Evolutionary conservation across 2,797 vertebrate genomes (phyloP), one percentile per base, ranked within the genome.

Genomic region (Ctenopoma multispine): DNA sequence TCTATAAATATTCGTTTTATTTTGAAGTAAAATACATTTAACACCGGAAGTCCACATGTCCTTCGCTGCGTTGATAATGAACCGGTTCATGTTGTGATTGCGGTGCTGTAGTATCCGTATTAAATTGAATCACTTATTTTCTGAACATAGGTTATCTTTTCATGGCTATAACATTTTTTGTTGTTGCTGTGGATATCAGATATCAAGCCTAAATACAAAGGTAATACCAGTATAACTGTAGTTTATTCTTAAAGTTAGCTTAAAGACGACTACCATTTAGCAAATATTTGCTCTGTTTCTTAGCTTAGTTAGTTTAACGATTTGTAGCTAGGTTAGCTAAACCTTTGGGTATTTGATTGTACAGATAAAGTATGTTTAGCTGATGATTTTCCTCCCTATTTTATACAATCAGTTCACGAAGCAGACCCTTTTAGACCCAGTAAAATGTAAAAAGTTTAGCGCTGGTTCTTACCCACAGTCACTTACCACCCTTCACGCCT

Each of bases 221-320:
- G 88, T 92, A 89, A 77, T 27, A 3, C 48, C 11, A 6, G 1
- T 31, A 12, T 40, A 49, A 2, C 40, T 27, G 11, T 50, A 40
- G 27, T 23, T 11, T 13, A 4, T 4, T 48, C 38, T 40, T 29
- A 75, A 64, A 54, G 49, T 49, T 53, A 76, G 58, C 65, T 43
- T 13, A 21, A 60, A 63, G 2, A 54, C 7, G 21, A 81, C 78
- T 82, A 87, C 68, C 43, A 46, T 21, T 38, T 40, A 77, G 88
- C 89, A 85, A 73, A 70, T 59, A 55, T 36, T 56, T 70, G 49
- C 70, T 46, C 1, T 8, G 2, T 6, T 0, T 3, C 29, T 1
- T 23, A 47, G 14, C 20, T 43, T 8, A 18, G 11, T 15, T 44
- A n/a, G 44, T 10, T 46, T 24, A 24, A 21, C 23, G 1, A 47